phyloP scores from a whole-genome alignment of 1,140 invertebrate genomes.

The Zophobas atratus region DNA sequence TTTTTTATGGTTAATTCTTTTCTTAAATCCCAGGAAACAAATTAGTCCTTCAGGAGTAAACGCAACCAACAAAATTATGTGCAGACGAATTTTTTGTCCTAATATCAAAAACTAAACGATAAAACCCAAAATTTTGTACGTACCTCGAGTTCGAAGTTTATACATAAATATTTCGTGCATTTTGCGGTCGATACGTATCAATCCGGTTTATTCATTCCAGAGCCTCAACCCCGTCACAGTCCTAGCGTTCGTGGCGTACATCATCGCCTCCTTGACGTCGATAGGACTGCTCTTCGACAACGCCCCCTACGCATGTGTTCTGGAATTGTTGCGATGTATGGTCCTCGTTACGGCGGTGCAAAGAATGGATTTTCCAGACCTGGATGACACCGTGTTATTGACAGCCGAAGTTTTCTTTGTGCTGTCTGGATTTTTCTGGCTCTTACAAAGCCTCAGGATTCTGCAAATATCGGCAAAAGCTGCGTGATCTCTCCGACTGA shows the following conservation, averaged over 20 bases:
- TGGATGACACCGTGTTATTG: slow-evolving; percentile 55
- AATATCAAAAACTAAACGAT: too few relatives aligned
- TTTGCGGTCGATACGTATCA: too few relatives aligned
- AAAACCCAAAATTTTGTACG: too few relatives aligned
- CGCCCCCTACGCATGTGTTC: slow-evolving; percentile 62
- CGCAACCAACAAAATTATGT: too few relatives aligned
- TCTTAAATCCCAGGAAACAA: too few relatives aligned
- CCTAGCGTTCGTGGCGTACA: slow-evolving; percentile 73
- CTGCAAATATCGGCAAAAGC: slow-evolving; percentile 59
- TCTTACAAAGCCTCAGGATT: slow-evolving; percentile 64
- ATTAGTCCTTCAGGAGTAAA: too few relatives aligned
- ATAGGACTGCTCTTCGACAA: slow-evolving; percentile 81
- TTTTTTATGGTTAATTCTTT: too few relatives aligned
- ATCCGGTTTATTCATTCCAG: slow-evolving; percentile 68
- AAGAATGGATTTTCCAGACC: slow-evolving; percentile 58
- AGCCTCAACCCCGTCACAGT: slow-evolving; percentile 73
- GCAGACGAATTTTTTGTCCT: too few relatives aligned
- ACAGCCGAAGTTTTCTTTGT: slow-evolving; percentile 66
- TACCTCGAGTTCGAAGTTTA: too few relatives aligned
- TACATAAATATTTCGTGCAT: too few relatives aligned
- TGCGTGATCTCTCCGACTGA: background rate
- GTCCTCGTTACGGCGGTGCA: slow-evolving; percentile 63
- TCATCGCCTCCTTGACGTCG: slow-evolving; percentile 76
- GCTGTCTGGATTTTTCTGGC: slow-evolving; percentile 68
- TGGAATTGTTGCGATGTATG: slow-evolving; percentile 65